Percentiles rank a stretch among this genome's conserved stretches.
phyloP scores from a whole-genome alignment of 2,797 vertebrate species.

The Acanthiza pusilla region DNA sequence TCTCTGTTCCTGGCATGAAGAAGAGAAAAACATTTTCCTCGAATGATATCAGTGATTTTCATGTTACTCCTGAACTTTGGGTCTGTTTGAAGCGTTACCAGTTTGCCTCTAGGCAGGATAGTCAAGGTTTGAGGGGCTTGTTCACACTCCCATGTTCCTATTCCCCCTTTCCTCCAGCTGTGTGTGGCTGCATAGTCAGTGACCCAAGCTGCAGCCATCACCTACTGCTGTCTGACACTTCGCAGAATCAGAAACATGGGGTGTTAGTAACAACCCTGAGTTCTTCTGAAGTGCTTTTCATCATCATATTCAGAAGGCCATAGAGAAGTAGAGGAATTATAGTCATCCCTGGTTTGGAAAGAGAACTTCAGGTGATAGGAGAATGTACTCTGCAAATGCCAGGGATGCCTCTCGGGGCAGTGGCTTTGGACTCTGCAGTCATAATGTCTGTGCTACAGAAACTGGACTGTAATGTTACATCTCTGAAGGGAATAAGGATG shows the following conservation, averaged over 20 bases:
- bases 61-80: background rate
- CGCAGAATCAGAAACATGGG: accelerated
- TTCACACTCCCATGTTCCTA: background rate
- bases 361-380: background rate
- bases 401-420: background rate
- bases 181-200: background rate
- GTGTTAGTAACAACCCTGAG: background rate
- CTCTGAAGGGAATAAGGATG: background rate
- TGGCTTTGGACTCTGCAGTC: background rate
- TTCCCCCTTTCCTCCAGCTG: background rate
- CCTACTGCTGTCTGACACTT: accelerated
- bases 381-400: background rate
- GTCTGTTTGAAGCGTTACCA: background rate
- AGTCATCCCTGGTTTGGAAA: background rate
- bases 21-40: background rate
- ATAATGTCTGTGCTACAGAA: background rate
- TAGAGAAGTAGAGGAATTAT: background rate
- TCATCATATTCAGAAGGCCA: background rate
- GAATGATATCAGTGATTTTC: background rate
- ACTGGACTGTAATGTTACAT: background rate
- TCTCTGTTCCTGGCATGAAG: background rate
- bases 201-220: background rate
- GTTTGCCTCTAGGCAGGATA: background rate
- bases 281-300: background rate
- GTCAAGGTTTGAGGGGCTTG: background rate